Percentiles rank a stretch among this genome's conserved stretches.
Conservation (phyloP, 2,113 vertebrate species). For the Takifugu flavidus region DNA sequence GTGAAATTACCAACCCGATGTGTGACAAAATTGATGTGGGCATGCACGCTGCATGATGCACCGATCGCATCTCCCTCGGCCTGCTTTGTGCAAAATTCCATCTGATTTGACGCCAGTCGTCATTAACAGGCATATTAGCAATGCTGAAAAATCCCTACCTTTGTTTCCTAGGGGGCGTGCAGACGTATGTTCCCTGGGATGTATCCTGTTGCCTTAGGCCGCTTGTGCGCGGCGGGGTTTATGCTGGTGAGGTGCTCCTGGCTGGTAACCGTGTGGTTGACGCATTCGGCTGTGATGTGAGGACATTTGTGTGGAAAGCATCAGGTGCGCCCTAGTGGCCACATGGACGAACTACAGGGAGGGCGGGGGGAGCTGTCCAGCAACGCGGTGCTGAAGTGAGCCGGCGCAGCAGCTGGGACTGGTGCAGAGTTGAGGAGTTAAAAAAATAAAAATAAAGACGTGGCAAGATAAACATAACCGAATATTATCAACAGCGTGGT, state of each 20-base stretch:
- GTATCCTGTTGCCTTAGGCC: constrained; percentile 54
- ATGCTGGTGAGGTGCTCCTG: constrained; percentile 52
- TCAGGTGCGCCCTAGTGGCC: constrained; percentile 54
- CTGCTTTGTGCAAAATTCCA: constrained; percentile 66
- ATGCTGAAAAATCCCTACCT: constrained; percentile 41
- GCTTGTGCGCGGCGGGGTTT: constrained; percentile 39
- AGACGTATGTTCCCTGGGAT: neutral
- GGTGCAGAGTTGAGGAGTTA: no score
- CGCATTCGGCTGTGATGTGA: constrained; percentile 71
- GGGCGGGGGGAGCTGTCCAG: constrained; percentile 65
- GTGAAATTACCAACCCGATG: constrained; percentile 34
- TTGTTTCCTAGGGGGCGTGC: no score
- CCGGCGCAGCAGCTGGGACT: no score
- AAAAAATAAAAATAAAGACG: no score
- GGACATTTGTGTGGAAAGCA: constrained; percentile 52
- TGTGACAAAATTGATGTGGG: constrained; percentile 49
- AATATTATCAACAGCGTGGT: constrained; percentile 16
- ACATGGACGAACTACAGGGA: constrained; percentile 34
- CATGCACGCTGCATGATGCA: constrained; percentile 29
- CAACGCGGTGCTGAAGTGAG: constrained; percentile 56
- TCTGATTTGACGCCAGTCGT: constrained; percentile 43
- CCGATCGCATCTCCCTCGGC: constrained; percentile 55
- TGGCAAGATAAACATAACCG: no score
- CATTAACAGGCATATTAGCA: no score
- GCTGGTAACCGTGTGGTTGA: constrained; percentile 67